These are phyloP conservation scores for Elymnias hypermnestra DNA, from an alignment of 1,140 invertebrate species.

Conservation along the genomic window DNA sequence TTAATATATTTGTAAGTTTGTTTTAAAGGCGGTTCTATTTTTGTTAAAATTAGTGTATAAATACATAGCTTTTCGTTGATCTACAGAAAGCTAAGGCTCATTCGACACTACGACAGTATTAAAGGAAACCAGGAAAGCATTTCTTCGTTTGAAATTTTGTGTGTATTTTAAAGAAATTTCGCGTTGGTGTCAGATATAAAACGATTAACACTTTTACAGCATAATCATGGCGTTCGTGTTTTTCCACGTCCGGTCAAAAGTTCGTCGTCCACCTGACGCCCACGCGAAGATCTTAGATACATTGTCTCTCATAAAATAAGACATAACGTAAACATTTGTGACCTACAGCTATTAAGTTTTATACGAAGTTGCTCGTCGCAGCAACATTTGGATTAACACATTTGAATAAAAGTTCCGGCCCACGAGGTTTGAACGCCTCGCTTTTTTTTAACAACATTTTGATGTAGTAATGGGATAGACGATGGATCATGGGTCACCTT, in stretches of 20 bases:
- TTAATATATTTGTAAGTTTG: too few species aligned
- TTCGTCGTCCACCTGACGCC: conserved; percentile 4
- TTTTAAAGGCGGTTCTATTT: too few species aligned
- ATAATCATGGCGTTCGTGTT: background rate
- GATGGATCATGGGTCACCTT: too few species aligned
- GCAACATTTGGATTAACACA: conserved; percentile 7
- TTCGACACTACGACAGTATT: too few species aligned
- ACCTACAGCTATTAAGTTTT: conserved; percentile 6
- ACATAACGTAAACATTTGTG: background rate
- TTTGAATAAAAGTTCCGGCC: conserved; percentile 2
- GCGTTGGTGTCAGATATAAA: background rate
- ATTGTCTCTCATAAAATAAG: background rate
- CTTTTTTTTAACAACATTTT: too few species aligned
- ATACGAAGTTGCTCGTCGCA: conserved; percentile 6
- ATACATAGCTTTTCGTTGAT: too few species aligned
- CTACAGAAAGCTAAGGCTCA: too few species aligned
- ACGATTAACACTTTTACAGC: background rate
- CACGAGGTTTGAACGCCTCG: background rate
- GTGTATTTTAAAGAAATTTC: background rate
- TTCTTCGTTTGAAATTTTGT: too few species aligned
- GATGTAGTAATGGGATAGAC: too few species aligned
- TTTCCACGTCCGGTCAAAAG: conserved; percentile 11
- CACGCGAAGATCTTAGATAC: background rate
- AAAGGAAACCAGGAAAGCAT: too few species aligned
- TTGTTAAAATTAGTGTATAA: too few species aligned